Evolutionary conservation across 2,797 vertebrate genomes (phyloP).

Genomic region (Ciconia nigra): DNA sequence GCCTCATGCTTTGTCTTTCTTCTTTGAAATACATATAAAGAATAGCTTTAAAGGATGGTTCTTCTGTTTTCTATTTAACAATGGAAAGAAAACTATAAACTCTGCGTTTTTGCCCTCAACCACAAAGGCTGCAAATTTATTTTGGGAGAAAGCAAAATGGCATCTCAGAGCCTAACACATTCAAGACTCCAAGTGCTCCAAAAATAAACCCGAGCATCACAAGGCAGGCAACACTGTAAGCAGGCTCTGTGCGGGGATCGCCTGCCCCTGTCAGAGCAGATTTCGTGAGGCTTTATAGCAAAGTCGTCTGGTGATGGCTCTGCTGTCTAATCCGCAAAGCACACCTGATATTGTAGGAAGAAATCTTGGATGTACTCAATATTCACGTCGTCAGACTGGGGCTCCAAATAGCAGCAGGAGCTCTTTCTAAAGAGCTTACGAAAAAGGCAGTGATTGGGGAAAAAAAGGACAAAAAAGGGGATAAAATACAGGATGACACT

Average conservation of each 20-base stretch:
- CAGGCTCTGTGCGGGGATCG: neutral
- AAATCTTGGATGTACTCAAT: neutral
- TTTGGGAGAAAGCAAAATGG: slow-evolving; percentile 38
- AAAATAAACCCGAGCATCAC: slow-evolving; percentile 46
- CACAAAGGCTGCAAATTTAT: slow-evolving; percentile 3
- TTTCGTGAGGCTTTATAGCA: neutral
- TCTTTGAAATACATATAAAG: neutral
- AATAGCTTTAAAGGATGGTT: neutral
- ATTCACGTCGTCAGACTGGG: neutral
- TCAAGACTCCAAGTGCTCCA: neutral
- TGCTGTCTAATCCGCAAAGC: neutral
- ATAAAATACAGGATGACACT: neutral
- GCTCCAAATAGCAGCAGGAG: neutral
- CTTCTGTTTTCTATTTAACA: neutral
- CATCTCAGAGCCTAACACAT: slow-evolving; percentile 21
- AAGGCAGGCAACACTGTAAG: slow-evolving; percentile 3
- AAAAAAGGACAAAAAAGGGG: neutral
- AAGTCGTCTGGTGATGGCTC: neutral
- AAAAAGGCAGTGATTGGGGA: neutral
- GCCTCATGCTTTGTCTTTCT: neutral
- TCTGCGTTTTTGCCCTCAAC: neutral
- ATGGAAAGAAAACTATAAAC: neutral
- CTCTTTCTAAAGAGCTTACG: neutral
- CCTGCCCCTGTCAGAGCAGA: slow-evolving; percentile 11
- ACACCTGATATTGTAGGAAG: neutral